Evolutionary conservation across 2,888 invertebrate species (phyloP).

Genomic region (Drosophila borborema): DNA sequence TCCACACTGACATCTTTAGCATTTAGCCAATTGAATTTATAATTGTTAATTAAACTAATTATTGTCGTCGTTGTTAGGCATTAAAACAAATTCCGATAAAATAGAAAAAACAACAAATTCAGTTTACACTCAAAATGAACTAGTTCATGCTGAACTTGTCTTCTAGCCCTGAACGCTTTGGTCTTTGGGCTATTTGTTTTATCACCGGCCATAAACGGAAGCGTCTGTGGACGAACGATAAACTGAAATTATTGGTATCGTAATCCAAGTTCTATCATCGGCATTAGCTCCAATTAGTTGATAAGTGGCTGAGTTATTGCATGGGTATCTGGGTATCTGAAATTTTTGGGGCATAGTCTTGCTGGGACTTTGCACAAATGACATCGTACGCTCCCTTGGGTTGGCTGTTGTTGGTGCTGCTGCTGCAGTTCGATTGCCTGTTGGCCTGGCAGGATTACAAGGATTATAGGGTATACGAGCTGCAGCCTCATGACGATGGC

Average conservation of each 20-base stretch:
- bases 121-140: constrained; percentile 5
- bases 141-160: background rate
- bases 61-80: constrained; percentile 69
- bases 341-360: constrained; percentile 32
- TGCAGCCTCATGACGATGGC: constrained; percentile 25
- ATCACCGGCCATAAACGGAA: constrained; percentile 58
- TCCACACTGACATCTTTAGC: constrained; percentile 26
- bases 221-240: constrained; percentile 39
- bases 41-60: constrained; percentile 79
- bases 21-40: constrained; percentile 76
- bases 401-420: constrained; percentile 31
- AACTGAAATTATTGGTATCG: constrained; percentile 17
- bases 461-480: constrained; percentile 64
- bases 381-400: constrained; percentile 11
- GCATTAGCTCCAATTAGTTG: constrained; percentile 66
- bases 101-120: background rate
- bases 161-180: background rate
- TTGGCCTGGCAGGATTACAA: constrained; percentile 60
- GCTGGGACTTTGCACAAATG: constrained; percentile 39
- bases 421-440: constrained; percentile 33
- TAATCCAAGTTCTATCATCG: constrained; percentile 39
- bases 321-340: constrained; percentile 26
- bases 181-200: background rate
- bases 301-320: constrained; percentile 46
- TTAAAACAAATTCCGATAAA: constrained; percentile 42